phyloP scores from a whole-genome alignment of 2,888 invertebrate species.

The Parnassius glacialis region DNA sequence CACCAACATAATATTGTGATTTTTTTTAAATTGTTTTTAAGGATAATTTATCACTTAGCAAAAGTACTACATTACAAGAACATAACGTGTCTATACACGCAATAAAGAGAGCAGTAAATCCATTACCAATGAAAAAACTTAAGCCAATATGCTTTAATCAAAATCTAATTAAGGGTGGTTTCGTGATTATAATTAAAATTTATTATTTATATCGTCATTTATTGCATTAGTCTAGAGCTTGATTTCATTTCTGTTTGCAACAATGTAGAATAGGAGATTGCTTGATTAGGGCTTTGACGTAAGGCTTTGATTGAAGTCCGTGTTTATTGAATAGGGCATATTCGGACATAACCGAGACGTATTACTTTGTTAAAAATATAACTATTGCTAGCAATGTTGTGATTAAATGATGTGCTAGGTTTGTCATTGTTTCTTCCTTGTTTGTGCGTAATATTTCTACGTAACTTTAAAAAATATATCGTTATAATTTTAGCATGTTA shows the following conservation, averaged over 20 bases:
- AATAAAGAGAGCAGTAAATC: no score
- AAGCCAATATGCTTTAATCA: no score
- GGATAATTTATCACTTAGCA: no score
- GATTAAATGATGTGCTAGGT: conserved; percentile 9
- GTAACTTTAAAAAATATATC: conserved; percentile 27
- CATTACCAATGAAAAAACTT: no score
- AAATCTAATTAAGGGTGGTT: no score
- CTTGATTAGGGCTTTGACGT: conserved; percentile 51
- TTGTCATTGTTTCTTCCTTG: conserved; percentile 25
- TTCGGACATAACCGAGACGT: conserved; percentile 26
- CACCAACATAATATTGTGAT: no score
- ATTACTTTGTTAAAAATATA: conserved; percentile 17
- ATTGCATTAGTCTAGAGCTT: conserved; percentile 60
- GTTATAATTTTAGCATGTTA: conserved; percentile 32
- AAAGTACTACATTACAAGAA: no score
- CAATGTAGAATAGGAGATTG: conserved; percentile 51
- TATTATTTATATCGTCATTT: conserved; percentile 45
- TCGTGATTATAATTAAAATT: no score
- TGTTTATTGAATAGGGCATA: conserved; percentile 14
- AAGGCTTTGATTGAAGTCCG: conserved; percentile 28
- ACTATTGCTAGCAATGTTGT: conserved; percentile 10
- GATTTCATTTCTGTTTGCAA: conserved; percentile 60
- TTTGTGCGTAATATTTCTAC: conserved; percentile 33
- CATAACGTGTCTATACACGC: no score
- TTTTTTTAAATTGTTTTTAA: no score